Evolutionary conservation across 2,113 vertebrate genomes (phyloP).

Genomic region (Grammomys dolichurus): DNA sequence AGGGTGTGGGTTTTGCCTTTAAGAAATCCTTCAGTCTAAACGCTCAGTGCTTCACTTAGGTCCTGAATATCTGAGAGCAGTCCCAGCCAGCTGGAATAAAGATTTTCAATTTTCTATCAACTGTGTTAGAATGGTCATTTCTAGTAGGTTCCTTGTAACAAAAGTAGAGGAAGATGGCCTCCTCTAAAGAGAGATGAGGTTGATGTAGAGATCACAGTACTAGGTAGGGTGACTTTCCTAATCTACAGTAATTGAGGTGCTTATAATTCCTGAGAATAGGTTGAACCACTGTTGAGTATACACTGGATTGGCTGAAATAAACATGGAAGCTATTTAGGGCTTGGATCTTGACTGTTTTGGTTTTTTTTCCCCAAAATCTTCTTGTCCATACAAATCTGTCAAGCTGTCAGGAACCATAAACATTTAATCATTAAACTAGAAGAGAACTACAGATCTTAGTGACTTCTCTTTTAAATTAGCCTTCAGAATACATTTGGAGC

Average conservation of each 20-base stretch:
- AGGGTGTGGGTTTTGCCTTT: not conserved
- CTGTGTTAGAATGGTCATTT: not conserved
- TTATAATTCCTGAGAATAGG: not conserved
- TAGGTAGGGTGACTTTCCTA: not conserved
- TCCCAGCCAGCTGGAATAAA: not conserved
- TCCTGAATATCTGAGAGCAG: not conserved
- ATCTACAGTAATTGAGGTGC: not conserved
- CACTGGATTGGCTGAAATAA: constrained; percentile 33
- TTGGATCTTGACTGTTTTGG: constrained; percentile 12
- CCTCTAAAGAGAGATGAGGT: not conserved
- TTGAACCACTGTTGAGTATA: constrained; percentile 5
- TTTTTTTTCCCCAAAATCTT: constrained; percentile 2
- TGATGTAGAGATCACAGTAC: not conserved
- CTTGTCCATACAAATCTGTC: not conserved
- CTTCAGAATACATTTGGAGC: constrained; percentile 49
- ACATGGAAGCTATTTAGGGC: constrained; percentile 29
- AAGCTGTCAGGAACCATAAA: not conserved
- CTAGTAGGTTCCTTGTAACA: not conserved
- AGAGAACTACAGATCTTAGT: constrained; percentile 24
- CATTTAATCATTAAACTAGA: constrained; percentile 12
- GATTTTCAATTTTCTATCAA: not conserved
- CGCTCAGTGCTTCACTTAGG: not conserved
- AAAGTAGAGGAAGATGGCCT: not conserved
- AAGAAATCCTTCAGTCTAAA: not conserved
- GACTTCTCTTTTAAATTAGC: constrained; percentile 43